Percentiles rank a stretch among this genome's conserved stretches.
Evolutionary conservation across 2,888 invertebrate genomes (phyloP).

Genomic region (Mesodorylaimus sp.): DNA sequence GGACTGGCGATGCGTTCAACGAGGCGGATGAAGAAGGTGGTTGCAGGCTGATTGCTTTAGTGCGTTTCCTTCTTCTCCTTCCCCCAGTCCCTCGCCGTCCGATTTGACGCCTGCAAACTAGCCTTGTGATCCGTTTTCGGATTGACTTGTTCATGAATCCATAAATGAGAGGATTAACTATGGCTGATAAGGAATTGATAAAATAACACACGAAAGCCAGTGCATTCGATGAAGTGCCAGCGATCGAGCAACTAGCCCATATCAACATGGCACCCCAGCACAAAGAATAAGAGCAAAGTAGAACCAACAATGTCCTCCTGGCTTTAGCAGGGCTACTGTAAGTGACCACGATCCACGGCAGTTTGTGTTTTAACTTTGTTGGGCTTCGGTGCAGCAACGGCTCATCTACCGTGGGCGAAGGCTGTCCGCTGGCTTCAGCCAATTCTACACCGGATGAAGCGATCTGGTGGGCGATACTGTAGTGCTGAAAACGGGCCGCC

Average conservation of each 20-base stretch:
- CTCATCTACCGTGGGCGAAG: too few species aligned
- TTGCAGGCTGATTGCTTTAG: too few species aligned
- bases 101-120: not conserved
- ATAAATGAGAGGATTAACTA: not conserved
- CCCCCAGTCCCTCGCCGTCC: not conserved
- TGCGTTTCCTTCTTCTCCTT: too few species aligned
- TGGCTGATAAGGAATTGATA: not conserved
- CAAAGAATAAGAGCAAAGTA: not conserved
- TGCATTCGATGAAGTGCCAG: not conserved
- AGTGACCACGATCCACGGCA: not conserved
- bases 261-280: conserved; percentile 3
- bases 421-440: too few species aligned
- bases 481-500: too few species aligned
- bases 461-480: too few species aligned
- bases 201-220: not conserved
- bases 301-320: not conserved
- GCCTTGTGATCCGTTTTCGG: not conserved
- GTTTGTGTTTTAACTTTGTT: conserved; percentile 1
- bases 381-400: too few species aligned
- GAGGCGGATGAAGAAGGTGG: too few species aligned
- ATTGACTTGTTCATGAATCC: conserved; percentile 1
- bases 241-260: not conserved
- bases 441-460: too few species aligned
- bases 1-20: too few species aligned
- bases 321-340: not conserved